Conservation (phyloP, 2,113 vertebrate species). For the Cromileptes altivelis region DNA sequence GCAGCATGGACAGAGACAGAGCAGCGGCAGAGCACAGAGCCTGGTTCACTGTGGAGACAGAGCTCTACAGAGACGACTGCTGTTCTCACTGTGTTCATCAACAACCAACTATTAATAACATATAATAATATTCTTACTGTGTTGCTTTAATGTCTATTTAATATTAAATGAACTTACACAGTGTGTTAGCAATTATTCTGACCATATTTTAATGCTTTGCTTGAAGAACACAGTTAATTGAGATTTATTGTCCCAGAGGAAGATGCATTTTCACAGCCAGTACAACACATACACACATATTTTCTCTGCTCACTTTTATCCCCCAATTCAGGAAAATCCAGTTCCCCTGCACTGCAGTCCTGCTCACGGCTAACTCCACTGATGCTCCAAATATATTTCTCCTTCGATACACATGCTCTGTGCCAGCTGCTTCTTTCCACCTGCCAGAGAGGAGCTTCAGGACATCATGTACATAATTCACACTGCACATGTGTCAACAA, state of each 20-base stretch:
- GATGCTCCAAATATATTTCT: background rate
- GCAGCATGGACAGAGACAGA: slow-evolving; percentile 42
- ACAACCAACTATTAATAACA: too few relatives aligned
- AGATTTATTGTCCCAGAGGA: too few relatives aligned
- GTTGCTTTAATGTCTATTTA: too few relatives aligned
- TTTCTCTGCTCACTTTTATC: background rate
- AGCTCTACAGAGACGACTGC: background rate
- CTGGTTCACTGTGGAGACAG: background rate
- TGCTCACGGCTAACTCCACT: background rate
- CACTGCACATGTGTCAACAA: background rate
- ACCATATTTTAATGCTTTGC: too few relatives aligned
- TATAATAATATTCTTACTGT: too few relatives aligned
- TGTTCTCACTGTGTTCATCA: too few relatives aligned
- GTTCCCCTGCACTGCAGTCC: background rate
- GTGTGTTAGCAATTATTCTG: too few relatives aligned
- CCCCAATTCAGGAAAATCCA: background rate
- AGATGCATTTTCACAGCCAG: too few relatives aligned
- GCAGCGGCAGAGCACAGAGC: slow-evolving; percentile 4
- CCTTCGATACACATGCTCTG: background rate
- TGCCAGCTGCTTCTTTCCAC: background rate
- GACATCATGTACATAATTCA: background rate
- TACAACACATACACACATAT: too few relatives aligned
- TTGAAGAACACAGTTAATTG: too few relatives aligned
- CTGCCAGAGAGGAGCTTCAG: background rate
- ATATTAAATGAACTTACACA: too few relatives aligned